A percentile compares a stretch with the other conserved stretches of the same genome.
Conservation (phyloP, 2,888 invertebrate genomes). For the Drosophila ezoana region DNA sequence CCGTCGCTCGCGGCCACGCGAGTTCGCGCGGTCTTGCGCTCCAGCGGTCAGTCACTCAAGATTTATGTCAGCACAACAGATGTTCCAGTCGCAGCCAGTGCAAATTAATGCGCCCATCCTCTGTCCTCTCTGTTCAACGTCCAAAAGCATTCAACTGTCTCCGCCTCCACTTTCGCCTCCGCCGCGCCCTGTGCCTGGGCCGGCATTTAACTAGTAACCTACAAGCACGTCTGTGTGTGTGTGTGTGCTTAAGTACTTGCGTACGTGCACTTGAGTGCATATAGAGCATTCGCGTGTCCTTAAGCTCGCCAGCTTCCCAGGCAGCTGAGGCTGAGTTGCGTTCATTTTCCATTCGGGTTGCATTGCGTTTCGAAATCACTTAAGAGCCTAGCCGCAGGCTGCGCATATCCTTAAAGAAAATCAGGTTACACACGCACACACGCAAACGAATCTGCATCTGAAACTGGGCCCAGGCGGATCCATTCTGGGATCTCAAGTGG, state of each 20-base stretch:
- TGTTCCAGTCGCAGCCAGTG: constrained; percentile 65
- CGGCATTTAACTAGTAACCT: constrained; percentile 73
- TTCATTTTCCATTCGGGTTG: constrained; percentile 51
- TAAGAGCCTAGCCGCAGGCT: constrained; percentile 71
- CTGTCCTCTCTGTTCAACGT: constrained; percentile 9
- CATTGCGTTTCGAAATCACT: constrained; percentile 69
- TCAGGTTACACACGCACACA: constrained; percentile 69
- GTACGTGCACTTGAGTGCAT: constrained; percentile 69
- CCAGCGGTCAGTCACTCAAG: constrained; percentile 81
- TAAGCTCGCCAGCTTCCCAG: constrained; percentile 29
- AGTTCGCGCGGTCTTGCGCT: constrained; percentile 79
- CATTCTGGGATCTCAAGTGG: constrained; percentile 62
- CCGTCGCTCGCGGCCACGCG: constrained; percentile 56
- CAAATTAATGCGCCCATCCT: constrained; percentile 55
- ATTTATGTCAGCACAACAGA: constrained; percentile 81
- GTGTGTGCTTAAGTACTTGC: constrained; percentile 68
- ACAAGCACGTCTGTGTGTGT: constrained; percentile 50
- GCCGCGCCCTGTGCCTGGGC: constrained; percentile 8
- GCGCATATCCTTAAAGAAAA: constrained; percentile 73
- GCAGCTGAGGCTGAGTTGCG: constrained; percentile 32
- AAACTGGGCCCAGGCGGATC: constrained; percentile 32
- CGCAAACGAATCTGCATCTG: constrained; percentile 23
- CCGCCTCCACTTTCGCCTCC: constrained; percentile 11
- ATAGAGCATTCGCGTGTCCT: constrained; percentile 61
- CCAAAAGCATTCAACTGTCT: constrained; percentile 31